Conservation (phyloP, 2,797 vertebrate species). For the Pempheris klunzingeri region DNA sequence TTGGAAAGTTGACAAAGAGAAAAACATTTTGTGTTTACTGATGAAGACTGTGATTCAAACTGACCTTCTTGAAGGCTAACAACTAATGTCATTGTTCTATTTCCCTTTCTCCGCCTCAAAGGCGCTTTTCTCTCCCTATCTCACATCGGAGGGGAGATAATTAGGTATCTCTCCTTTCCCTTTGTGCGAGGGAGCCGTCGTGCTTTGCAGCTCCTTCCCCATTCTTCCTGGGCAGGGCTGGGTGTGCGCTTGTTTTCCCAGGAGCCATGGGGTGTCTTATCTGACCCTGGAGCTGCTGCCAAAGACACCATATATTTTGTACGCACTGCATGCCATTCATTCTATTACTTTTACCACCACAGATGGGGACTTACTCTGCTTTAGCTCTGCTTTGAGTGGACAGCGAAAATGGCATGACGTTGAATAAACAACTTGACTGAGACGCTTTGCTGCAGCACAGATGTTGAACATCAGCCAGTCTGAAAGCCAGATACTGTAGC, state of each 20-base stretch:
- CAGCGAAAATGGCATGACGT: not conserved
- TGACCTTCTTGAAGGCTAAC: constrained; percentile 47
- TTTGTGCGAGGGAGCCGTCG: constrained; percentile 49
- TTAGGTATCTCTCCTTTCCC: constrained; percentile 32
- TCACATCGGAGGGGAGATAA: constrained; percentile 56
- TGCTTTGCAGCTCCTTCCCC: constrained; percentile 23
- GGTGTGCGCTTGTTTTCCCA: constrained; percentile 40
- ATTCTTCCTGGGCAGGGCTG: constrained; percentile 30
- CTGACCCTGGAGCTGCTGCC: constrained; percentile 44
- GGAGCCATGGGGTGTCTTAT: constrained; percentile 46
- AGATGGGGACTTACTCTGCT: not conserved
- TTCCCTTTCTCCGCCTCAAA: constrained; percentile 25
- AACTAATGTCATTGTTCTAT: constrained; percentile 26
- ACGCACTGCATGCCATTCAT: constrained; percentile 34
- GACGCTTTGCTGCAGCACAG: constrained; percentile 40
- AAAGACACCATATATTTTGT: constrained; percentile 37
- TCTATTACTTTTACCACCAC: constrained; percentile 33
- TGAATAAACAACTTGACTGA: constrained; percentile 2
- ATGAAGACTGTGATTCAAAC: constrained; percentile 20
- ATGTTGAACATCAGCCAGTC: constrained; percentile 38
- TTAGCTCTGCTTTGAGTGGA: constrained; percentile 6
- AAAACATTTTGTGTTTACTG: constrained; percentile 16
- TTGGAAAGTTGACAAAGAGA: constrained; percentile 1
- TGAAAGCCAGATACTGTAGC: constrained; percentile 34
- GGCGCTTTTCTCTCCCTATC: constrained; percentile 34